phyloP scores from a whole-genome alignment of 2,888 invertebrate species.

The Prionchulus punctatus region DNA sequence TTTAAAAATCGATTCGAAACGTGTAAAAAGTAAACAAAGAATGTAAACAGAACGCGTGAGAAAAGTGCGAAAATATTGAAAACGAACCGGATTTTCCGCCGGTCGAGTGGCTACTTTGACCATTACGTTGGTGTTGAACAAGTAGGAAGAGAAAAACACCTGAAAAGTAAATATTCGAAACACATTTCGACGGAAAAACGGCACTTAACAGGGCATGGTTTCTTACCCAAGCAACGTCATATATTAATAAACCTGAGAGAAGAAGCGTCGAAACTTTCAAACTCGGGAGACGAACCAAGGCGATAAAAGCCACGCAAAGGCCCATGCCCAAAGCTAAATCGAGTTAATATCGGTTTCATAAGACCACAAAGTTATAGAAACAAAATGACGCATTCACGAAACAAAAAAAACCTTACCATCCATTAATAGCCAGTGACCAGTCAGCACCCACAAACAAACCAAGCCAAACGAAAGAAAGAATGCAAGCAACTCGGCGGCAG shows the following conservation, averaged over 20 bases:
- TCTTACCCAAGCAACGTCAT: slow-evolving; percentile 84
- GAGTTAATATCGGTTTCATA: not conserved
- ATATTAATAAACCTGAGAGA: slow-evolving; percentile 75
- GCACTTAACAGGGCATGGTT: not conserved
- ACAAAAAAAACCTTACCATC: slow-evolving; percentile 57
- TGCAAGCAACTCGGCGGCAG: slow-evolving; percentile 78
- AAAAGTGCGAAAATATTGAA: not conserved
- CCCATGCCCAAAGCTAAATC: slow-evolving; percentile 90
- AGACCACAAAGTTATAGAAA: slow-evolving; percentile 1
- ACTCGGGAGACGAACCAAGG: slow-evolving; percentile 82
- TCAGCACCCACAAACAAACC: slow-evolving; percentile 90
- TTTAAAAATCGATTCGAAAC: not conserved
- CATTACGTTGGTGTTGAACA: slow-evolving; percentile 97
- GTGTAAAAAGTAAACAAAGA: too few species aligned
- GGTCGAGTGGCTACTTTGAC: slow-evolving; percentile 59
- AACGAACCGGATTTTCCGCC: slow-evolving; percentile 39
- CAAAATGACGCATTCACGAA: slow-evolving; percentile 5
- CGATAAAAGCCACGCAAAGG: slow-evolving; percentile 89
- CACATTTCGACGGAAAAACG: not conserved
- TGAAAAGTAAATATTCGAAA: slow-evolving; percentile 18
- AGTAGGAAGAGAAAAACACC: slow-evolving; percentile 88
- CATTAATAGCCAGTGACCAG: slow-evolving; percentile 95
- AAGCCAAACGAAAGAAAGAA: slow-evolving; percentile 77
- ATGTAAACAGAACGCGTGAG: not conserved
- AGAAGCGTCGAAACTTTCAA: slow-evolving; percentile 84